Evolutionary conservation across 2,113 vertebrate genomes (phyloP).

Genomic region (Mirounga angustirostris): DNA sequence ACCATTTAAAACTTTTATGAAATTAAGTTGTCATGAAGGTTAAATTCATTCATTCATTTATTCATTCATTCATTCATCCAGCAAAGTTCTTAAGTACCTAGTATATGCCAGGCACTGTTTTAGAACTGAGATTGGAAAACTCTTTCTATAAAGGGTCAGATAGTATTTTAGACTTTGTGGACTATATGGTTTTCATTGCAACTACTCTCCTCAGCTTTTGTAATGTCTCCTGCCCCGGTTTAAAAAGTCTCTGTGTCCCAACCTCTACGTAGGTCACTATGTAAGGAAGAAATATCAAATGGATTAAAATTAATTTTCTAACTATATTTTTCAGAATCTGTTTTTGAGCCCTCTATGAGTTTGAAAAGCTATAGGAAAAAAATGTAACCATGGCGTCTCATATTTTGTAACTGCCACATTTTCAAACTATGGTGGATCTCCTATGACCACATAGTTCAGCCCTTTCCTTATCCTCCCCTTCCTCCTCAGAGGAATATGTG

Average conservation of each 20-base stretch:
- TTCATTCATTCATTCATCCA: neutral
- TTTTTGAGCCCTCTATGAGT: neutral
- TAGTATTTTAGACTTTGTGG: neutral
- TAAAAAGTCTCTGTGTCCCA: neutral
- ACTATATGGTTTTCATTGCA: neutral
- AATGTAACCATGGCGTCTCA: neutral
- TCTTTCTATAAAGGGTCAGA: neutral
- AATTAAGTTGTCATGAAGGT: slow-evolving; percentile 56
- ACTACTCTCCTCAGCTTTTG: neutral
- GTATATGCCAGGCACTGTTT: neutral
- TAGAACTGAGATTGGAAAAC: neutral
- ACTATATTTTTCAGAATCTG: neutral
- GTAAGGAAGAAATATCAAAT: neutral
- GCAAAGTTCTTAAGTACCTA: neutral
- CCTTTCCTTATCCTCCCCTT: neutral
- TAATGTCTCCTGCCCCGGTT: neutral
- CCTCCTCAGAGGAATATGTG: neutral
- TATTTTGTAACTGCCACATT: neutral
- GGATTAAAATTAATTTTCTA: neutral
- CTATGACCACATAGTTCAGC: no score
- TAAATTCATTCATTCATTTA: neutral
- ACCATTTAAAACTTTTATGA: slow-evolving; percentile 37
- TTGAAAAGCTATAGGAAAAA: neutral
- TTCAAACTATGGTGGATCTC: neutral
- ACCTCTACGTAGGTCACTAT: neutral